Evolutionary conservation across 2,113 vertebrate species (phyloP), one percentile per base, ranked within the genome.

Genomic region (Ivindomyrus marchei): DNA sequence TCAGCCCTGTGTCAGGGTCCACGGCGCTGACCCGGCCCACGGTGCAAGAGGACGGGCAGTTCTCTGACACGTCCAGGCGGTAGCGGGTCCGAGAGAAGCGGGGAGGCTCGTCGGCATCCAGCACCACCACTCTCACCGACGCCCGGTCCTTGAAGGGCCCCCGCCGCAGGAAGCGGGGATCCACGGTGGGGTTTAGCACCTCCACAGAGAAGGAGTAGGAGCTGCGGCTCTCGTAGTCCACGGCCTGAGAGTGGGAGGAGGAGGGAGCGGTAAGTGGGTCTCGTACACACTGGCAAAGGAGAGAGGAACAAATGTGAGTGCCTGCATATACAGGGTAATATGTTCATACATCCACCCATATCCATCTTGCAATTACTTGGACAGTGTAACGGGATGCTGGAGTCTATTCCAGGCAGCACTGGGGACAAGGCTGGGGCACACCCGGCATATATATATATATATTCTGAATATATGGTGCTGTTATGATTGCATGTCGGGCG

Each of bases 91-190:
- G 95, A 39, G 96, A 95, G 94, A 98, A 98, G 24, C 93, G 93
- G 0, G 97, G 97, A 0, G 97, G 96, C 92, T 98, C 97, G 5
- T 97, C 97, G 0, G 97, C 97, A 0, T 98, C 97, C 31, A 97
- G 95, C 47, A 98, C 96, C 4, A 95, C 93, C 90, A 98, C 95
- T 1, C 95, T 95, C 24, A 98, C 96, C 0, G 95, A 96, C 2
- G 97, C 96, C 86, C 97, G 95, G 80, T 97, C 97, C 91, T 97
- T 98, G 91, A 98, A 97, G 93, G 97, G 94, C 74, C 97, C 97
- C 56, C 95, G 96, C 62, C 96, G 95, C 24, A 97, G 92, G 93
- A 96, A 98, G 7, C 96, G 96, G 0, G 97, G 92, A 87, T 98
- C 97, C 4, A 97, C 95, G 17, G 94, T 89, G 0, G 97, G 96